Evolutionary conservation across 2,888 invertebrate genomes (phyloP).

Genomic region (Euplagia quadripunctaria): DNA sequence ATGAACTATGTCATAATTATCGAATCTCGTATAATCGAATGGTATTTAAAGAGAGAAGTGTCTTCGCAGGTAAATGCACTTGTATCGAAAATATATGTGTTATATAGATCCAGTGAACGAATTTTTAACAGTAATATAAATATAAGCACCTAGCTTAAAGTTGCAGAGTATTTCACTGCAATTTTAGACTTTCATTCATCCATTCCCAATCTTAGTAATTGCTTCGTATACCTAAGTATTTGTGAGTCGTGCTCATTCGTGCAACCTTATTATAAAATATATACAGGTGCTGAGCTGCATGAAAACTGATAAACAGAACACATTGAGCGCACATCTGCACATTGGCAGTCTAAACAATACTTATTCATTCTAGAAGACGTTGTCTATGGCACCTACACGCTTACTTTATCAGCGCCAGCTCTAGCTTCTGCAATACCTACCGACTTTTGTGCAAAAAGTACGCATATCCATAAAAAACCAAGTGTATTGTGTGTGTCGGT

Average conservation of each 20-base stretch:
- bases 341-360: background rate
- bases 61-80: background rate
- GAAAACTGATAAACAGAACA: too few relatives aligned
- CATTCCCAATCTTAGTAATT: slow-evolving; percentile 11
- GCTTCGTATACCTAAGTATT: background rate
- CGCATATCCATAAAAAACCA: background rate
- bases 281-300: background rate
- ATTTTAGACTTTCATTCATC: slow-evolving; percentile 2
- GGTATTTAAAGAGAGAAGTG: background rate
- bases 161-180: slow-evolving; percentile 10
- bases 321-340: too few relatives aligned
- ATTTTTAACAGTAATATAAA: background rate
- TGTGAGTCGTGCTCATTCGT: background rate
- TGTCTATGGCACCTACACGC: background rate
- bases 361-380: background rate
- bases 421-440: background rate
- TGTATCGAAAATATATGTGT: background rate
- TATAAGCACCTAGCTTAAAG: slow-evolving; percentile 1
- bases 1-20: background rate
- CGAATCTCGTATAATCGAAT: background rate
- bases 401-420: background rate
- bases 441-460: background rate
- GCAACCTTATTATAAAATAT: background rate
- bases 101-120: background rate
- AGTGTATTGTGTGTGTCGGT: background rate